These are phyloP conservation scores for Rhinolophus sinicus DNA, from an alignment of 2,113 vertebrate genomes.

Conservation along the genomic window DNA sequence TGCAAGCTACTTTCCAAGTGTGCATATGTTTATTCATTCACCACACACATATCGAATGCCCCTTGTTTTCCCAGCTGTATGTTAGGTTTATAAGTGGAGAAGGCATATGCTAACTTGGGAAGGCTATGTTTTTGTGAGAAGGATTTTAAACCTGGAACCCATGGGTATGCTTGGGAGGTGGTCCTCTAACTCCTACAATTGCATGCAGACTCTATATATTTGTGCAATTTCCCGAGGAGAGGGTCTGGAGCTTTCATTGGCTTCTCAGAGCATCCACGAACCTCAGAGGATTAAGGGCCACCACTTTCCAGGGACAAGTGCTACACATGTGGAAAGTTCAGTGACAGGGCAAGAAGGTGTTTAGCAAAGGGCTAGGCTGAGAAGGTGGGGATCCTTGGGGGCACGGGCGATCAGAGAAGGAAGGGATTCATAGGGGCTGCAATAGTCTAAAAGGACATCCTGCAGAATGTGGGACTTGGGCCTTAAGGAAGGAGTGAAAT, in stretches of 20 bases:
- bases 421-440: not conserved
- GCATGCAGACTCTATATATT: no score
- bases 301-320: not conserved
- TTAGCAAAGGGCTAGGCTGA: not conserved
- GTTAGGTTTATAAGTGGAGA: not conserved
- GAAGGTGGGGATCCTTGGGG: not conserved
- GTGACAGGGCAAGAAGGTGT: not conserved
- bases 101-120: not conserved
- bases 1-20: not conserved
- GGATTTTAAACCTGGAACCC: not conserved
- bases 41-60: no score
- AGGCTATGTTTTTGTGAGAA: not conserved
- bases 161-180: not conserved
- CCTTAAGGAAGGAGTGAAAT: not conserved
- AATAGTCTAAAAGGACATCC: not conserved
- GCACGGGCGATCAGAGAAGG: not conserved
- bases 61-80: not conserved
- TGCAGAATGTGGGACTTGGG: not conserved
- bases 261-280: not conserved
- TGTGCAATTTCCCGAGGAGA: not conserved
- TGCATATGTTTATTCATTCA: not conserved
- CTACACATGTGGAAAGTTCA: not conserved
- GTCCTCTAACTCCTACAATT: not conserved
- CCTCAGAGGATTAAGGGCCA: not conserved
- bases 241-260: not conserved